Conservation (phyloP, 2,888 invertebrate species). For the Dolichomitus sp. region DNA sequence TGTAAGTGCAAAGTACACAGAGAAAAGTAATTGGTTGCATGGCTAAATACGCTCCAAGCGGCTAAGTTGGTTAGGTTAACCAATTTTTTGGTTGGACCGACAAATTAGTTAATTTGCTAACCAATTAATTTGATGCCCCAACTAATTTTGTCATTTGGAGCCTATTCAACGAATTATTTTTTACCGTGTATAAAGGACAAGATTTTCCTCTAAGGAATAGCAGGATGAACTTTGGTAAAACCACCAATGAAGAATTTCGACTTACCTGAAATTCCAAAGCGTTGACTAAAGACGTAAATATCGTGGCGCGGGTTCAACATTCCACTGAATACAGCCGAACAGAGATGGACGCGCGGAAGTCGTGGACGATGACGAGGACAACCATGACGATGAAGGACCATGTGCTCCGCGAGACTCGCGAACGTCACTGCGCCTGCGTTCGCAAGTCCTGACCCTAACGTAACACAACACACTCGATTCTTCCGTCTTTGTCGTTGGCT, state of each 20-base stretch:
- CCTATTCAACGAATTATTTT: too few relatives aligned
- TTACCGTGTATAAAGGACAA: too few relatives aligned
- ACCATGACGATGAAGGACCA: constrained; percentile 76
- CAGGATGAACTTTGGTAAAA: background rate
- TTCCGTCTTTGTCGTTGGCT: constrained; percentile 60
- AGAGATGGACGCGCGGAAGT: constrained; percentile 46
- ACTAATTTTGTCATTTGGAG: too few relatives aligned
- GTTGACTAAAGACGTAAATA: constrained; percentile 17
- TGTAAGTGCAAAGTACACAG: background rate
- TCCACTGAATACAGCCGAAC: constrained; percentile 24
- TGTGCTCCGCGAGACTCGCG: constrained; percentile 83
- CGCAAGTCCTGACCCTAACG: constrained; percentile 79
- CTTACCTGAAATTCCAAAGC: constrained; percentile 15
- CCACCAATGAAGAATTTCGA: background rate
- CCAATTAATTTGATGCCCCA: too few relatives aligned
- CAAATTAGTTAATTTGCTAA: too few relatives aligned
- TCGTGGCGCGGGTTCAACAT: constrained; percentile 1
- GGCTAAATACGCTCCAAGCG: too few relatives aligned
- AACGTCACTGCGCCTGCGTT: constrained; percentile 84
- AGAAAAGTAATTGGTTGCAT: too few relatives aligned
- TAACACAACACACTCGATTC: constrained; percentile 59
- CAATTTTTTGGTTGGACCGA: too few relatives aligned
- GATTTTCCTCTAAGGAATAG: background rate
- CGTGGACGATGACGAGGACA: constrained; percentile 34
- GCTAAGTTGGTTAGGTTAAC: too few relatives aligned